Base-by-base conservation (phyloP, 2,888 invertebrate species). In the Heliconius charithonia region DNA sequence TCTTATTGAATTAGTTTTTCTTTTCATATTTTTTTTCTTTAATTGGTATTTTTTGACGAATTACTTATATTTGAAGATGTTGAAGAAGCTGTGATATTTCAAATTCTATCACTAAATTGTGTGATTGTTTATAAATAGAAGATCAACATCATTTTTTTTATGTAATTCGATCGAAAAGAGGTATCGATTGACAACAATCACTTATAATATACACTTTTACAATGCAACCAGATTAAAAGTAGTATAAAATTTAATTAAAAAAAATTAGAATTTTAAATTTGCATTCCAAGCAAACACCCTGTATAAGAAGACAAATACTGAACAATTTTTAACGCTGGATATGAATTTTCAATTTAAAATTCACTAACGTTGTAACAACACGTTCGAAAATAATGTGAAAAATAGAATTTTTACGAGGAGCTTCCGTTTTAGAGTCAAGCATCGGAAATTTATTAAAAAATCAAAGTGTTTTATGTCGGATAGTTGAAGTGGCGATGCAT, bases 331-430 rank as follows among this genome's bases (percentile, higher is more conserved):
- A 69, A 69, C 13, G 41, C 41, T 69, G 69, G 41, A n/a, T 16
- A 69, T 69, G 69, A 69, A 69, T 69, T 69, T 69, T 69, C 41
- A 69, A 69, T 69, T 69, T 69, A 25, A 69, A 41, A 69, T 25
- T 69, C 41, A 69, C 69, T 69, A 69, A 69, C 69, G 69, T 45
- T 45, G 69, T 69, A 69, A 69, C 69, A 69, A 69, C 69, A 41
- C 22, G 25, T 25, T 69, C 25, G 16, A 69, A 69, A 69, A 69
- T 69, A 69, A 69, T 69, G 41, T 41, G 41, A 41, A 69, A 59
- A 69, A 69, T 69, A 69, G 69, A 69, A 69, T 45, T 69, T 69
- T 69, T 69, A 45, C 69, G 69, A 69, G 69, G 41, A 25, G 41
- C 69, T 69, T 69, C 69, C 25, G 69, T 45, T 69, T 45, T 69